A percentile compares a stretch with the other conserved stretches of the same genome.
phyloP scores from a whole-genome alignment of 1,140 invertebrate species.

The Melanaphis sacchari region DNA sequence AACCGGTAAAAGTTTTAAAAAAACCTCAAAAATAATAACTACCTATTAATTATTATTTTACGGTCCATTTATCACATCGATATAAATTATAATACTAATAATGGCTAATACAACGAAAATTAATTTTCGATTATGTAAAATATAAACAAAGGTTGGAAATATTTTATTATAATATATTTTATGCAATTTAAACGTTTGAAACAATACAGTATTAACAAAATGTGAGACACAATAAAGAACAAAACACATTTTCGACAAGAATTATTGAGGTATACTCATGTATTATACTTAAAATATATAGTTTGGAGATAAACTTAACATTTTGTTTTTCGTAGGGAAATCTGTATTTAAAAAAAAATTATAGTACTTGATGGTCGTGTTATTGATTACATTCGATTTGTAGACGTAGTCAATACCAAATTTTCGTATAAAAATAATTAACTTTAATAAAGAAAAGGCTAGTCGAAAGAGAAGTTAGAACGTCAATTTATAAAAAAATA shows the following conservation, averaged over 20 bases:
- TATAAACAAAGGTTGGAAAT: neutral
- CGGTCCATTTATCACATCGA: neutral
- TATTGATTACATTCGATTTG: neutral
- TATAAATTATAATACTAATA: neutral
- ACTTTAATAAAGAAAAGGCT: neutral
- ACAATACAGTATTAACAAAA: neutral
- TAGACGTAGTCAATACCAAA: neutral
- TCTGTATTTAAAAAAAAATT: neutral
- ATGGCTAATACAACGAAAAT: neutral
- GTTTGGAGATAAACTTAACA: neutral
- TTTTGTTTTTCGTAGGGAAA: neutral
- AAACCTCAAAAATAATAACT: neutral
- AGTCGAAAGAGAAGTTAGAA: neutral
- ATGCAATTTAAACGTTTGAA: neutral
- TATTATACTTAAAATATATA: neutral
- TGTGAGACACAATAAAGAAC: neutral
- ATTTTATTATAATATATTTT: neutral
- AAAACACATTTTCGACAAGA: neutral
- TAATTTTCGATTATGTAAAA: neutral
- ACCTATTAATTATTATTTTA: neutral
- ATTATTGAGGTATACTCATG: neutral
- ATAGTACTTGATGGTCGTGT: no score
- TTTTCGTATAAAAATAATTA: neutral
- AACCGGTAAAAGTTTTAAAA: neutral
- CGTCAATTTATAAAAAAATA: no score